These are phyloP conservation scores for Lamellibrachia columna DNA, from an alignment of 2,888 invertebrate species.

Conservation along the genomic window DNA sequence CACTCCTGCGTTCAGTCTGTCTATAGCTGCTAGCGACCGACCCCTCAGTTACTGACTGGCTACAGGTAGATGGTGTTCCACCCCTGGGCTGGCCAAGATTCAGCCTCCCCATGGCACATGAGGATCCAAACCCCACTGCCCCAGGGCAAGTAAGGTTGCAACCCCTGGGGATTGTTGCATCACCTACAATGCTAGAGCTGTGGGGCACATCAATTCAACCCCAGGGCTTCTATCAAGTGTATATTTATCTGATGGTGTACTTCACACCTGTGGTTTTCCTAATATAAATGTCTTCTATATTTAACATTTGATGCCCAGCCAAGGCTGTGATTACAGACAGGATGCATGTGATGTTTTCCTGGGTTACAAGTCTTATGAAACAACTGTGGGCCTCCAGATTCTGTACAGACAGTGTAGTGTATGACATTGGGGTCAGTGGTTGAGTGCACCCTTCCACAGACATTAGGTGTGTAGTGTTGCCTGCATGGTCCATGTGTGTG, in stretches of 20 bases:
- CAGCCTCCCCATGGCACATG: no score
- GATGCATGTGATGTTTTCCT: background rate
- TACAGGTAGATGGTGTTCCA: no score
- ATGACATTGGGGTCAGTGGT: background rate
- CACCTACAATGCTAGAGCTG: background rate
- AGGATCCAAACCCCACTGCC: no score
- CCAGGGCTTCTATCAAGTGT: background rate
- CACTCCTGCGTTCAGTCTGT: no score
- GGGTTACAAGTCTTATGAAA: background rate
- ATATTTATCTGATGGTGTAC: background rate
- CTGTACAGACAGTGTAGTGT: background rate
- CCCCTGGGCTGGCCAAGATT: no score
- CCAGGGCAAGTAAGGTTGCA: no score
- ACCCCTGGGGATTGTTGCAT: background rate
- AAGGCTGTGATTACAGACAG: background rate
- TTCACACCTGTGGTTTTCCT: constrained; percentile 16
- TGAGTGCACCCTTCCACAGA: background rate
- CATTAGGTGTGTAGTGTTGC: background rate
- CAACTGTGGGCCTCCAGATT: background rate
- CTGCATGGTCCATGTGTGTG: background rate
- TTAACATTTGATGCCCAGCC: background rate
- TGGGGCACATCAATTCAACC: background rate
- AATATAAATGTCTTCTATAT: background rate
- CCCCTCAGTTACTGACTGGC: no score
- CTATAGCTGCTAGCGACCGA: no score